Base-by-base conservation (phyloP, 2,113 vertebrate species). In the Callopanchax toddi region DNA sequence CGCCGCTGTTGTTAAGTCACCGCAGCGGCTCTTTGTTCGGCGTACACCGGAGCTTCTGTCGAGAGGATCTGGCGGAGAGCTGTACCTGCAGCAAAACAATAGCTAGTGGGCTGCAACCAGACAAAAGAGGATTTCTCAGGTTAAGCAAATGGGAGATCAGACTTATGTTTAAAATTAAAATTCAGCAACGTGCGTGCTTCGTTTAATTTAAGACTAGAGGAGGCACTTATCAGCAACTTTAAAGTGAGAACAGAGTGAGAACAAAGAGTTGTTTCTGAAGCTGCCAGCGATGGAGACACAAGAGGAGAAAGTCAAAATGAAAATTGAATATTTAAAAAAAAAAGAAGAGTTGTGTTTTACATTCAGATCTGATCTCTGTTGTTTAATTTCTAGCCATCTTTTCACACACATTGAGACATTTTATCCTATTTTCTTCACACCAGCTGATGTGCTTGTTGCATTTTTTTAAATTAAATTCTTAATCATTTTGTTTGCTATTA, bases 11-110 rank as follows among this genome's bases (percentile, higher is more conserved):
- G 65, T 67, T 59, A 49, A 75, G 48, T n/a, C 44, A 13, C 50
- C 76, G 66, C 48, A 60, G 57, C 23, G 36, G 67, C 21, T 26
- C 60, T 79, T 84, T 77, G 78, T 79, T 77, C 54, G 2, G 5
- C 0, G 7, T 10, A 10, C 56, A 77, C 62, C 26, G 40, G 2
- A 39, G 64, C 62, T 8, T 32, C 36, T 37, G 65, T 52, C 37
- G 49, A 44, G 46, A 15, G 69, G 66, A 71, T 23, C 40, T 83
- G 79, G 75, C 73, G 60, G 63, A 66, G 25, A 57, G 62, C 43
- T 71, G 54, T 43, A 62, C 56, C 69, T 61, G 9, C 50, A 23
- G 71, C 45, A 70, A 32, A 60, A 73, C 58, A 67, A 34, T 22
- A 55, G 65, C 49, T 25, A 49, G n/a, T 6, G 0, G 25, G 45